Conservation (phyloP, 2,113 vertebrate genomes). For the Aspiorhynchus laticeps region DNA sequence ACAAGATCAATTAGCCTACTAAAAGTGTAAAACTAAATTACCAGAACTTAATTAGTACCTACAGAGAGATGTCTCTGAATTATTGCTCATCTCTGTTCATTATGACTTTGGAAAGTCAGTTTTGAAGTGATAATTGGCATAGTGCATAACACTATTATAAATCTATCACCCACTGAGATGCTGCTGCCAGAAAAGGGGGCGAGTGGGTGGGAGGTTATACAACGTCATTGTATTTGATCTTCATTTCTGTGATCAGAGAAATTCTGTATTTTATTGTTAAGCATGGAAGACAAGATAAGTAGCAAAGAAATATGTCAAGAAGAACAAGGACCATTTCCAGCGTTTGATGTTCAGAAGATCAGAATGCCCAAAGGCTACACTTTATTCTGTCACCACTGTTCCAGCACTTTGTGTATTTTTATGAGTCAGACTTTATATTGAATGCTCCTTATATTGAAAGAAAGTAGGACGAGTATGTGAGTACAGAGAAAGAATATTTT, state of each 20-base stretch:
- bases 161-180: constrained; percentile 3
- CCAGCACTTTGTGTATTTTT: constrained; percentile 2
- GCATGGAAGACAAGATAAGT: constrained; percentile 22
- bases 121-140: not conserved
- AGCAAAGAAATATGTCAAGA: constrained; percentile 11
- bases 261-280: constrained; percentile 16
- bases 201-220: not conserved
- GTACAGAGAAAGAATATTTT: not conserved
- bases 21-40: not conserved
- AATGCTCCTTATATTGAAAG: constrained; percentile 11
- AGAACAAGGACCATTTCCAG: constrained; percentile 13
- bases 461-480: constrained; percentile 5
- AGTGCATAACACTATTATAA: not conserved
- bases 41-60: not conserved
- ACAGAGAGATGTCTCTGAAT: not conserved
- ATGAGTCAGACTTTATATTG: constrained; percentile 21
- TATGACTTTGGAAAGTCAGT: not conserved
- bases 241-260: constrained; percentile 7
- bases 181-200: constrained; percentile 1
- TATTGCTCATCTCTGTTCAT: not conserved
- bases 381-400: constrained; percentile 26
- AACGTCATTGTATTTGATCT: not conserved
- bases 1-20: not conserved
- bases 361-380: constrained; percentile 20
- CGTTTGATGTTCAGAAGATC: constrained; percentile 26